Evolutionary conservation across 2,888 invertebrate genomes (phyloP).

Genomic region (Rhingia rostrata): DNA sequence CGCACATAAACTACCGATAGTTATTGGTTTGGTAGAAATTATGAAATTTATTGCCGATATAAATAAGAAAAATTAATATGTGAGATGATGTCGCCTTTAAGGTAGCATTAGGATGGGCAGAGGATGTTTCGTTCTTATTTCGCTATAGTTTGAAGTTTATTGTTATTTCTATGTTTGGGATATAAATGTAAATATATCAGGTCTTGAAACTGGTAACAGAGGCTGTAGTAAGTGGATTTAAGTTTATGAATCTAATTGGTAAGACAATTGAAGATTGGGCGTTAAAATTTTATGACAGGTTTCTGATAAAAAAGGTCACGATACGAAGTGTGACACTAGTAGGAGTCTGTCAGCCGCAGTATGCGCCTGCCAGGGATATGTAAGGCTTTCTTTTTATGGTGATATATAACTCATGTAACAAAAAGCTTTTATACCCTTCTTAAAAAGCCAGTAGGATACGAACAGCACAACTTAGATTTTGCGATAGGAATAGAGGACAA

Average conservation of each 20-base stretch:
- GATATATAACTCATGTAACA: too few species aligned
- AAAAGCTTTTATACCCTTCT: too few species aligned
- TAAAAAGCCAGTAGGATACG: too few species aligned
- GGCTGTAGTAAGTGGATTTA: conserved; percentile 12
- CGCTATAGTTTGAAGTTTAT: background rate
- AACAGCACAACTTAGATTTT: too few species aligned
- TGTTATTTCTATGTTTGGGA: background rate
- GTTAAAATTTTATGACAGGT: conserved; percentile 3
- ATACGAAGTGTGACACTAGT: conserved; percentile 6
- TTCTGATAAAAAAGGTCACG: conserved; percentile 16
- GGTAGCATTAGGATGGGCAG: background rate
- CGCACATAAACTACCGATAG: conserved; percentile 43
- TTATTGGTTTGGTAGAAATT: conserved; percentile 32
- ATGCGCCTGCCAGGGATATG: too few species aligned
- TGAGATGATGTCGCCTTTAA: background rate
- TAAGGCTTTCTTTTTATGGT: too few species aligned
- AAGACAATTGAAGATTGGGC: conserved; percentile 2
- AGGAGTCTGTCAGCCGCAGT: too few species aligned
- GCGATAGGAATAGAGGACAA: too few species aligned
- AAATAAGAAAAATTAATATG: conserved; percentile 45
- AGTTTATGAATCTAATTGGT: conserved; percentile 25
- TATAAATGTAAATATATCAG: conserved; percentile 3
- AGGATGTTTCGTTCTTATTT: background rate
- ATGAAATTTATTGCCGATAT: conserved; percentile 52
- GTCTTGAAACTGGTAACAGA: conserved; percentile 17